A percentile compares a stretch with the other conserved stretches of the same genome.
Conservation (phyloP, 2,888 invertebrate species). For the Drosophila limbata region DNA sequence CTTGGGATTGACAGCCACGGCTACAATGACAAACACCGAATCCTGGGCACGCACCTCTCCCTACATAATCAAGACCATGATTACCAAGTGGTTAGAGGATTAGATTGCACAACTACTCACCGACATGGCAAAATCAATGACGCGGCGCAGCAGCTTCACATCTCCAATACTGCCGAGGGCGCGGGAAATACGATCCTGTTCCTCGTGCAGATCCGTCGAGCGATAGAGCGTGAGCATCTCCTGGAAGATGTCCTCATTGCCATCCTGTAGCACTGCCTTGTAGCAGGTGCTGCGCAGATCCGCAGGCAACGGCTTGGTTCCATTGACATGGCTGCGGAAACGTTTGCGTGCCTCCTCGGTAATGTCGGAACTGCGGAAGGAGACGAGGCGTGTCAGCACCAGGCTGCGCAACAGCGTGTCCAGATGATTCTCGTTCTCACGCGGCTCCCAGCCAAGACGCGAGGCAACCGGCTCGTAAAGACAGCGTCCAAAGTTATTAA, state of each 20-base stretch:
- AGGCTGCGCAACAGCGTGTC: slow-evolving; percentile 94
- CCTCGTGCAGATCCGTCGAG: slow-evolving; percentile 95
- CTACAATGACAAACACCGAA: slow-evolving; percentile 94
- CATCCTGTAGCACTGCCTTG: slow-evolving; percentile 91
- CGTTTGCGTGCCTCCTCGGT: slow-evolving; percentile 90
- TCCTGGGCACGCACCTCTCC: slow-evolving; percentile 97
- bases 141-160: slow-evolving; percentile 89
- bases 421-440: slow-evolving; percentile 93
- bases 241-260: slow-evolving; percentile 90
- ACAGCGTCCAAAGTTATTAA: slow-evolving; percentile 90
- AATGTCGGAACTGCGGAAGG: slow-evolving; percentile 91
- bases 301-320: slow-evolving; percentile 89
- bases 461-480: slow-evolving; percentile 90
- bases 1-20: slow-evolving; percentile 91
- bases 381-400: slow-evolving; percentile 92
- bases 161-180: slow-evolving; percentile 93
- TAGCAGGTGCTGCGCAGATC: slow-evolving; percentile 95
- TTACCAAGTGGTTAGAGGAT: not conserved
- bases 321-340: slow-evolving; percentile 89
- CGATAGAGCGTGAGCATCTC: slow-evolving; percentile 93
- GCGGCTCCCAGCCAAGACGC: slow-evolving; percentile 94
- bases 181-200: slow-evolving; percentile 95
- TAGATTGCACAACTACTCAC: slow-evolving; percentile 86
- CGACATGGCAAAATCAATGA: slow-evolving; percentile 93
- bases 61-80: slow-evolving; percentile 84